phyloP scores from a whole-genome alignment of 2,113 vertebrate genomes.

The Labrus mixtus region DNA sequence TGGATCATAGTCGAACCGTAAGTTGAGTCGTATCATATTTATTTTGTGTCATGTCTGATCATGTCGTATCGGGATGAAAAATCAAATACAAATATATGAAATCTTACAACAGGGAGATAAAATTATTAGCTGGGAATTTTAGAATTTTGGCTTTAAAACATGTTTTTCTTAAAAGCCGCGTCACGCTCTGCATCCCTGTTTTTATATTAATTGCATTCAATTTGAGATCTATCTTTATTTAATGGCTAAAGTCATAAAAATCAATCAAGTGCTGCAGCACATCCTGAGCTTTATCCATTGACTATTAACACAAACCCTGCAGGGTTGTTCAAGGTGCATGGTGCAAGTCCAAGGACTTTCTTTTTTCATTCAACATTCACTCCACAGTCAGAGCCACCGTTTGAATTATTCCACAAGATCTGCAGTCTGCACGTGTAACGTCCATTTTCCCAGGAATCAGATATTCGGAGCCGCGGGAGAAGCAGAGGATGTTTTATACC shows the following conservation, averaged over 20 bases:
- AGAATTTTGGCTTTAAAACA: no score
- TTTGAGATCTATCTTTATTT: not conserved
- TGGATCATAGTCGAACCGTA: no score
- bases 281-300: not conserved
- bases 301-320: constrained; percentile 27
- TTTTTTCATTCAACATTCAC: constrained; percentile 47
- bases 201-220: no score
- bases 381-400: constrained; percentile 21
- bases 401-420: constrained; percentile 67
- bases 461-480: constrained; percentile 31
- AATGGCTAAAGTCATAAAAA: not conserved
- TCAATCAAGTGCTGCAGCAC: not conserved
- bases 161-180: no score
- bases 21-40: no score
- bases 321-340: constrained; percentile 8
- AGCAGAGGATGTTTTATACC: constrained; percentile 8
- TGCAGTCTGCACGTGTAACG: constrained; percentile 8
- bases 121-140: no score
- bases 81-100: no score
- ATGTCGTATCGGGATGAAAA: no score
- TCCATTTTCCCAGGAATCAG: constrained; percentile 14
- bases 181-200: no score
- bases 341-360: constrained; percentile 33
- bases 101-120: no score
- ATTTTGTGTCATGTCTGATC: no score